phyloP scores from a whole-genome alignment of 2,797 vertebrate genomes.

The Atherinosoma microstoma region DNA sequence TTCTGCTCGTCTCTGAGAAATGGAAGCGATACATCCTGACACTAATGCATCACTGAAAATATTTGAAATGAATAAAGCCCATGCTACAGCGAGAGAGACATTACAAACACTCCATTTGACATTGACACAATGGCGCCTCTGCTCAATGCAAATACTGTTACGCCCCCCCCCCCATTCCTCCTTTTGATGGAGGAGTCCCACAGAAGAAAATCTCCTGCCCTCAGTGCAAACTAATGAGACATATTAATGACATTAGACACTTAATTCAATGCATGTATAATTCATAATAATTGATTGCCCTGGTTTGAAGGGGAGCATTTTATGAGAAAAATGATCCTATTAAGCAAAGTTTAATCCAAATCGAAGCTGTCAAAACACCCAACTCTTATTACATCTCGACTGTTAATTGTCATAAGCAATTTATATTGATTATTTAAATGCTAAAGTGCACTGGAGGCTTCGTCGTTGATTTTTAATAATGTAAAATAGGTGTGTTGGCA shows the following conservation, averaged over 20 bases:
- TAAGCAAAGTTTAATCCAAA: slow-evolving; percentile 96
- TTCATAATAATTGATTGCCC: slow-evolving; percentile 99
- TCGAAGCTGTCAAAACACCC: slow-evolving; percentile 94
- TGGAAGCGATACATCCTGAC: slow-evolving; percentile 75
- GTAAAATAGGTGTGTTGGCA: slow-evolving; percentile 82
- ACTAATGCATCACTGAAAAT: slow-evolving; percentile 83
- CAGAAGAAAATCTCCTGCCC: slow-evolving; percentile 76
- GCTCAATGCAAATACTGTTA: slow-evolving; percentile 82
- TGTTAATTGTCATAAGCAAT: slow-evolving; percentile 97
- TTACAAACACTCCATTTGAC: slow-evolving; percentile 78
- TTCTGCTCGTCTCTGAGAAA: slow-evolving; percentile 74
- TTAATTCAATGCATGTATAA: slow-evolving; percentile 96
- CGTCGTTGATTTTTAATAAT: slow-evolving; percentile 89
- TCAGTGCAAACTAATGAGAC: slow-evolving; percentile 96
- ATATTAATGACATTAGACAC: slow-evolving; percentile 98
- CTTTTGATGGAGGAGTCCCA: slow-evolving; percentile 70
- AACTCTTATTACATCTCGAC: slow-evolving; percentile 87
- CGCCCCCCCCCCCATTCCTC: slow-evolving; percentile 4
- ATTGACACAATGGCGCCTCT: slow-evolving; percentile 78
- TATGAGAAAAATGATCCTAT: slow-evolving; percentile 97
- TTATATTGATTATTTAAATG: slow-evolving; percentile 93
- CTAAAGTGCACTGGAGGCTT: slow-evolving; percentile 84
- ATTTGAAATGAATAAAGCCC: slow-evolving; percentile 81
- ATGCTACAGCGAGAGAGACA: slow-evolving; percentile 58
- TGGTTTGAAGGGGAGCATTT: slow-evolving; percentile 93